Evolutionary conservation across 2,113 vertebrate species (phyloP).

Genomic region (Mixornis gularis): DNA sequence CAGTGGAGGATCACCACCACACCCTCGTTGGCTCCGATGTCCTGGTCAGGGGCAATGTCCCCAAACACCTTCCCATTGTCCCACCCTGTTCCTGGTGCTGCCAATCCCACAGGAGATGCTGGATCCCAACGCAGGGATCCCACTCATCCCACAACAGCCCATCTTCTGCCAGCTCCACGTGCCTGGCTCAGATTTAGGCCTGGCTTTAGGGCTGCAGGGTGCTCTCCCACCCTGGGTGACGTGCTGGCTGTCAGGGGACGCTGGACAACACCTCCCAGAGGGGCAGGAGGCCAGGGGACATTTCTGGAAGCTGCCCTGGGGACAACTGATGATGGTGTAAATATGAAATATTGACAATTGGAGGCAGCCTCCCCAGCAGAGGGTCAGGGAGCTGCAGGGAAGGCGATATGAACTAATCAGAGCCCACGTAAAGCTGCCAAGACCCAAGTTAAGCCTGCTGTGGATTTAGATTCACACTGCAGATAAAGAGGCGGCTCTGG

Average conservation of each 20-base stretch:
- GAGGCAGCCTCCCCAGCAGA: background rate
- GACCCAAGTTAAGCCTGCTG: background rate
- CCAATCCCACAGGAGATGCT: fast-evolving
- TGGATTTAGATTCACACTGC: slow-evolving; percentile 49
- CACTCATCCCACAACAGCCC: background rate
- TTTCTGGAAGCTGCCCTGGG: background rate
- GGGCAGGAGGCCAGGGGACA: background rate
- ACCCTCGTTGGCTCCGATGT: background rate
- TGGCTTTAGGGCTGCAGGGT: background rate
- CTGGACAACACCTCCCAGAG: background rate
- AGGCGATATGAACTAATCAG: slow-evolving; percentile 41
- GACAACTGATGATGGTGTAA: background rate
- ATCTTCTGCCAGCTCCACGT: background rate
- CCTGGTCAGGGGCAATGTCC: background rate
- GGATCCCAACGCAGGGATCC: fast-evolving
- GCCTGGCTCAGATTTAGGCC: background rate
- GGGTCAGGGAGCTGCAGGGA: slow-evolving; percentile 4
- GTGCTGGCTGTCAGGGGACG: background rate
- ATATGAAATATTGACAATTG: background rate
- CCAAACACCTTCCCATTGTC: background rate
- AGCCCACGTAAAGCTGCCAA: slow-evolving; percentile 5
- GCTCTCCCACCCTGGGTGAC: background rate
- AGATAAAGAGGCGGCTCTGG: slow-evolving; percentile 10
- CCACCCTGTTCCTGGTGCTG: background rate
- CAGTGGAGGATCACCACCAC: background rate